phyloP scores from a whole-genome alignment of 2,113 vertebrate genomes.

The Diglossa brunneiventris region DNA sequence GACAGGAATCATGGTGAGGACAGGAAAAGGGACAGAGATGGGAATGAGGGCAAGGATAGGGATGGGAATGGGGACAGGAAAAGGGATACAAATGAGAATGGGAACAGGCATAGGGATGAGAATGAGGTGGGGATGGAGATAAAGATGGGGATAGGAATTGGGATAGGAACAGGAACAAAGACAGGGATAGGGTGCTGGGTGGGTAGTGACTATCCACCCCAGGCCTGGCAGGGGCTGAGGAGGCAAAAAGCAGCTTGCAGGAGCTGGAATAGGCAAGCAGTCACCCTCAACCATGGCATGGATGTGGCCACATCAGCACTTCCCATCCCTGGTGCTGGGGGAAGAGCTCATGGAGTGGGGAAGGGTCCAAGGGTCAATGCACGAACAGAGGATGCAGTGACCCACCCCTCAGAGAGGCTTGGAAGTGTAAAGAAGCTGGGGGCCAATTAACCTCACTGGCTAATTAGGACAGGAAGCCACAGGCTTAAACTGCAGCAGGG shows the following conservation, averaged over 20 bases:
- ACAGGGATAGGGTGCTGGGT: not conserved
- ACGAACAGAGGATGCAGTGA: not conserved
- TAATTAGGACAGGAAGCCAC: constrained; percentile 59
- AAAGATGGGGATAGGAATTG: not conserved
- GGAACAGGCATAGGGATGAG: not conserved
- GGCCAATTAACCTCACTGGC: constrained; percentile 34
- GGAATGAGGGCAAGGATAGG: not conserved
- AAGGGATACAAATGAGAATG: not conserved
- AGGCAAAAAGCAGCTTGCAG: not conserved
- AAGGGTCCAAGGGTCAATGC: not conserved
- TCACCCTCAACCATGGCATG: not conserved
- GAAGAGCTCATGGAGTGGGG: not conserved
- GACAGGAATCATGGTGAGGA: too few species aligned
- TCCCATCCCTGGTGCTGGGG: not conserved
- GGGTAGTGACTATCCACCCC: fast-evolving
- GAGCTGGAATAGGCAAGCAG: not conserved
- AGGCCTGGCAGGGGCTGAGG: not conserved
- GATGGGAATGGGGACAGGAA: not conserved
- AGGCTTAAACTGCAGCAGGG: constrained; percentile 15
- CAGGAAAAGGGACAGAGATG: not conserved
- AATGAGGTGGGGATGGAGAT: not conserved
- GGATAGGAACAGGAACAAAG: not conserved
- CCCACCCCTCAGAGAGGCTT: not conserved
- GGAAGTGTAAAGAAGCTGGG: not conserved
- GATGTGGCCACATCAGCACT: fast-evolving